Evolutionary conservation across 2,888 invertebrate species (phyloP).

Genomic region (Xanthorhoe designata): DNA sequence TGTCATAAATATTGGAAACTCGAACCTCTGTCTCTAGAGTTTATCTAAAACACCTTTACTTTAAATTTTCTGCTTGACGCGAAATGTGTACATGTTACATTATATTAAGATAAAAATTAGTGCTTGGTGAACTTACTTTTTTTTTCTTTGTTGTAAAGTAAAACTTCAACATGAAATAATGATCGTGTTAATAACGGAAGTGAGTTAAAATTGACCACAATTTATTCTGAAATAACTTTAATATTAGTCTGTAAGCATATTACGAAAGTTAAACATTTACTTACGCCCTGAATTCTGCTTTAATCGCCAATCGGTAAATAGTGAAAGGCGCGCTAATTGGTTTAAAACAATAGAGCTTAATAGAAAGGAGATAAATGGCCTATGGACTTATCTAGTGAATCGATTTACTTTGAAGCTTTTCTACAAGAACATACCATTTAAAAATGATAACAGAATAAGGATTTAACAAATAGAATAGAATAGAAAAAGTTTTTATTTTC

Average conservation of each 20-base stretch:
- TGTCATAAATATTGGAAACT: too few species aligned
- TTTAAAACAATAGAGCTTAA: constrained; percentile 36
- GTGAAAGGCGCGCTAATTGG: constrained; percentile 37
- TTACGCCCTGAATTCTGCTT: constrained; percentile 28
- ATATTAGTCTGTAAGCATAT: neutral
- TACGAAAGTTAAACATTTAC: constrained; percentile 55
- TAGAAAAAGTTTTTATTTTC: too few species aligned
- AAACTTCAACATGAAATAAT: neutral
- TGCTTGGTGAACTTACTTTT: too few species aligned
- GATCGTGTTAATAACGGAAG: neutral
- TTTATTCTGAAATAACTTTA: neutral
- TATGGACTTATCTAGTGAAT: constrained; percentile 21
- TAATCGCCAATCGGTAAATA: constrained; percentile 28
- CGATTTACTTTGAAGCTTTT: constrained; percentile 18
- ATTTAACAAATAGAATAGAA: neutral
- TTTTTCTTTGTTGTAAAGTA: neutral
- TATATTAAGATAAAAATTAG: too few species aligned
- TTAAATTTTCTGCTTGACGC: too few species aligned
- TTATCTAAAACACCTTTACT: too few species aligned
- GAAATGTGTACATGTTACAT: too few species aligned
- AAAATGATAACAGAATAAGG: neutral
- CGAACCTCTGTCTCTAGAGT: too few species aligned
- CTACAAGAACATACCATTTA: neutral
- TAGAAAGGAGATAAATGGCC: constrained; percentile 27
- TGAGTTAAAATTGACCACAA: neutral